Conservation (phyloP, 2,113 vertebrate species). For the Symphodus melops region DNA sequence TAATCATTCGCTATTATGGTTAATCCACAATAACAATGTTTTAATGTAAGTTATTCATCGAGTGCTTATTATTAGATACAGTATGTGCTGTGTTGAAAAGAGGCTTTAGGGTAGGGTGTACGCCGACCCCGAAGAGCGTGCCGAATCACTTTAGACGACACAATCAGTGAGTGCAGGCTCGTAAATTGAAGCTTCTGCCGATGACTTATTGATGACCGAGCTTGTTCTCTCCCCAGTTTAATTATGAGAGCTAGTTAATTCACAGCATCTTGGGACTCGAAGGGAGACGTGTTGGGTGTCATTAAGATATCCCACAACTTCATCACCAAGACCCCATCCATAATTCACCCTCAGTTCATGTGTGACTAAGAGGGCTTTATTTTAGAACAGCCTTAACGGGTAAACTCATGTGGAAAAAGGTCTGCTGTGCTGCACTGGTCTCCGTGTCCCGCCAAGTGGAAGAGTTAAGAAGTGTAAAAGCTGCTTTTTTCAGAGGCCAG, state of each 20-base stretch:
- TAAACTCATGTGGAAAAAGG: constrained; percentile 85
- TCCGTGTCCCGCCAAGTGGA: constrained; percentile 80
- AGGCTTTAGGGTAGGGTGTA: constrained; percentile 35
- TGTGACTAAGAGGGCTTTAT: constrained; percentile 81
- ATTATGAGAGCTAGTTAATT: constrained; percentile 80
- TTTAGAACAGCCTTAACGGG: constrained; percentile 77
- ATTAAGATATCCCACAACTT: constrained; percentile 81
- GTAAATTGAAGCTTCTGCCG: constrained; percentile 58
- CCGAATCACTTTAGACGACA: constrained; percentile 61
- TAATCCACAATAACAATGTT: constrained; percentile 38
- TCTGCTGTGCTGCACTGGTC: constrained; percentile 70
- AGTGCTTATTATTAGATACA: constrained; percentile 50
- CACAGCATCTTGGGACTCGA: constrained; percentile 57
- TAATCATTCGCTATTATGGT: constrained; percentile 42
- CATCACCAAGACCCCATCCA: constrained; percentile 76
- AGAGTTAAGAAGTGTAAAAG: constrained; percentile 94
- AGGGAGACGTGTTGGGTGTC: constrained; percentile 72
- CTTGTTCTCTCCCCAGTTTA: constrained; percentile 77
- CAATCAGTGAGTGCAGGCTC: constrained; percentile 45
- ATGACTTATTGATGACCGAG: constrained; percentile 79
- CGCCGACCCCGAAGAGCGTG: constrained; percentile 35
- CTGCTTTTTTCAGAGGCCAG: constrained; percentile 84
- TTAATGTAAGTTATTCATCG: constrained; percentile 40
- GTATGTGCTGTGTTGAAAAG: constrained; percentile 29
- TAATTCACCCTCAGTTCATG: constrained; percentile 79